phyloP scores from a whole-genome alignment of 2,797 vertebrate species.

The Pangasius krempfi region DNA sequence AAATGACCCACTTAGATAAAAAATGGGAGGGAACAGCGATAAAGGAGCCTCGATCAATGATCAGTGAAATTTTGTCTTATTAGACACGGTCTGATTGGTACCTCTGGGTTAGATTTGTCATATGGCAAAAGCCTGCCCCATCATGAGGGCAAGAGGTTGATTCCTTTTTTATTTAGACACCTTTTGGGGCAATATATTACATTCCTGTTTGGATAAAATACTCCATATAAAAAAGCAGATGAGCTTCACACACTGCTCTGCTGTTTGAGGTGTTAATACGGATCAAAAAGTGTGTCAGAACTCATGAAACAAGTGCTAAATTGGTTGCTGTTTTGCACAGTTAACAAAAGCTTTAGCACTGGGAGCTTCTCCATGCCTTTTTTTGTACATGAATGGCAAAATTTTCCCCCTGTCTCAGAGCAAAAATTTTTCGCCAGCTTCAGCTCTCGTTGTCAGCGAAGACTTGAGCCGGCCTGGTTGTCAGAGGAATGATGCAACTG shows the following conservation, averaged over 20 bases:
- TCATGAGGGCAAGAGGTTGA: not conserved
- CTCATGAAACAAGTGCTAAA: conserved; percentile 64
- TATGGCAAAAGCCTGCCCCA: not conserved
- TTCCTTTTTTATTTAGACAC: not conserved
- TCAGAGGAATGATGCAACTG: conserved; percentile 82
- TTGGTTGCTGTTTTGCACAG: conserved; percentile 70
- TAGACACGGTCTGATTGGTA: conserved; percentile 23
- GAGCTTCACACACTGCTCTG: not conserved
- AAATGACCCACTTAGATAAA: conserved; percentile 79
- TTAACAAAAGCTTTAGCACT: conserved; percentile 74
- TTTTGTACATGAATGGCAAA: conserved; percentile 73
- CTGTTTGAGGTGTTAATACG: conserved; percentile 2
- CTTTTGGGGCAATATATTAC: not conserved
- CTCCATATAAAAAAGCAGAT: not conserved
- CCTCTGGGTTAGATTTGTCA: conserved; percentile 6
- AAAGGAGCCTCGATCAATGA: conserved; percentile 67
- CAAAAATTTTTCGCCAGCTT: conserved; percentile 82
- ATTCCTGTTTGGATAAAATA: not conserved
- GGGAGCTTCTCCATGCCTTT: conserved; percentile 76
- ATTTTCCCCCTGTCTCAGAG: conserved; percentile 79
- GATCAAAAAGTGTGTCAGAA: conserved; percentile 55
- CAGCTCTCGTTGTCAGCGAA: conserved; percentile 83
- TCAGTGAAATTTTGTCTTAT: conserved; percentile 32
- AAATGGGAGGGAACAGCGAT: conserved; percentile 44
- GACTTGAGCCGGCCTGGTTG: conserved; percentile 77